Evolutionary conservation across 2,888 invertebrate genomes (phyloP).

Genomic region (Cephus rjabovi): DNA sequence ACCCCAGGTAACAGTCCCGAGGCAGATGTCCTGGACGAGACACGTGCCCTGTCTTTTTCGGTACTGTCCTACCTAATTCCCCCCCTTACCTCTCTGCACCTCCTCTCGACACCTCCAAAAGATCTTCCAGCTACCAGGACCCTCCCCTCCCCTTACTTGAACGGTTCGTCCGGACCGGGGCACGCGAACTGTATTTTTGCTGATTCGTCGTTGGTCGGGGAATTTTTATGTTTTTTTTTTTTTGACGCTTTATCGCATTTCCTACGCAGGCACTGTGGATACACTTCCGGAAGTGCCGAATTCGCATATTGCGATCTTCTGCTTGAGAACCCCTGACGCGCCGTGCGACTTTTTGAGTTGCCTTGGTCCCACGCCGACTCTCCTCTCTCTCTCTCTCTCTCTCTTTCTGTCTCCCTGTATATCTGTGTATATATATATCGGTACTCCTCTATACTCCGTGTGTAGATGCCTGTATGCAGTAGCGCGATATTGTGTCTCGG

Average conservation of each 20-base stretch:
- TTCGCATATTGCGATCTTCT: background rate
- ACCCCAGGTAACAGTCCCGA: slow-evolving; percentile 45
- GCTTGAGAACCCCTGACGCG: slow-evolving; percentile 59
- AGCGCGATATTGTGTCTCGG: slow-evolving; percentile 27
- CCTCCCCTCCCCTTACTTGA: background rate
- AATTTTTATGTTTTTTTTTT: background rate
- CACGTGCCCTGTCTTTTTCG: slow-evolving; percentile 46
- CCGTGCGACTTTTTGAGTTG: slow-evolving; percentile 65
- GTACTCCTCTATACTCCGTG: background rate
- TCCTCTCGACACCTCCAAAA: slow-evolving; percentile 17
- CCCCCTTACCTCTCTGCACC: slow-evolving; percentile 22
- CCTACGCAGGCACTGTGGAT: background rate
- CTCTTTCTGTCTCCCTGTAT: background rate
- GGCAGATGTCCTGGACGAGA: slow-evolving; percentile 41
- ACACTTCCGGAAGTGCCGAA: background rate
- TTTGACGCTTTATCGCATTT: background rate
- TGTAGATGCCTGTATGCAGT: slow-evolving; percentile 10
- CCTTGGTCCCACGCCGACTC: slow-evolving; percentile 63
- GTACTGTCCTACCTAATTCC: slow-evolving; percentile 11
- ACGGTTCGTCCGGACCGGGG: background rate
- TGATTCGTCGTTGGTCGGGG: background rate
- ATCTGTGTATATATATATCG: slow-evolving; percentile 17
- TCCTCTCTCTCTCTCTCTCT: slow-evolving; percentile 12
- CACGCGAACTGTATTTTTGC: background rate
- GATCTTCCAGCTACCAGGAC: background rate